These are phyloP conservation scores for Passer montanus DNA, from an alignment of 2,113 vertebrate species.

Conservation along the genomic window DNA sequence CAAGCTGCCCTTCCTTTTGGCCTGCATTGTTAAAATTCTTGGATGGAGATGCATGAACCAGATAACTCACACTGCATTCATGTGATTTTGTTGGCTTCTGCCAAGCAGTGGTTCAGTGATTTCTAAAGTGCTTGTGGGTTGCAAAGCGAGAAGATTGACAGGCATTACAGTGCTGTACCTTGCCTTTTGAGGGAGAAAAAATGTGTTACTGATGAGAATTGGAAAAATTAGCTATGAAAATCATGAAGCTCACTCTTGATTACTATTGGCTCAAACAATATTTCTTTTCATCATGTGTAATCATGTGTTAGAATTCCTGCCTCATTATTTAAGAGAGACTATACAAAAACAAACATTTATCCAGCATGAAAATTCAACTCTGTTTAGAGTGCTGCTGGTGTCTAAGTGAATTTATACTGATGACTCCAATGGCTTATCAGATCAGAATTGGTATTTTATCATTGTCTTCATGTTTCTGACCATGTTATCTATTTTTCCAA, in stretches of 20 bases:
- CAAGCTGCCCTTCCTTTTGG: neutral
- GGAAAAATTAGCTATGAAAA: conserved; percentile 31
- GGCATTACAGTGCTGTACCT: neutral
- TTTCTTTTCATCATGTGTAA: neutral
- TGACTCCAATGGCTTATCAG: neutral
- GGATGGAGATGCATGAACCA: neutral
- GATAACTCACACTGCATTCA: neutral
- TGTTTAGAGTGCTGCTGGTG: conserved; percentile 3
- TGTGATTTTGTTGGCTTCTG: neutral
- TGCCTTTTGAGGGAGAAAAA: neutral
- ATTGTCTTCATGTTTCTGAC: conserved; percentile 20
- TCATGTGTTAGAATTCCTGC: neutral
- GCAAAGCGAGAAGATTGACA: neutral
- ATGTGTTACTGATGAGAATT: neutral
- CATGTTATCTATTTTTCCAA: neutral
- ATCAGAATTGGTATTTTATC: conserved; percentile 24
- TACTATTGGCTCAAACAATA: conserved; percentile 5
- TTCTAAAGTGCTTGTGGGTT: conserved; percentile 5
- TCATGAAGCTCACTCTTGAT: neutral
- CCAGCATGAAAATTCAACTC: conserved; percentile 29
- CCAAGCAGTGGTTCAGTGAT: conserved; percentile 12
- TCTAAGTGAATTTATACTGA: conserved; percentile 20
- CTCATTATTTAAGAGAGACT: neutral
- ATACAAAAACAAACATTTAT: neutral
- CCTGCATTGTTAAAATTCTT: neutral